phyloP scores from a whole-genome alignment of 30 jellyfish, hydroid and myxozoan species.

The Aurelia sp. region DNA sequence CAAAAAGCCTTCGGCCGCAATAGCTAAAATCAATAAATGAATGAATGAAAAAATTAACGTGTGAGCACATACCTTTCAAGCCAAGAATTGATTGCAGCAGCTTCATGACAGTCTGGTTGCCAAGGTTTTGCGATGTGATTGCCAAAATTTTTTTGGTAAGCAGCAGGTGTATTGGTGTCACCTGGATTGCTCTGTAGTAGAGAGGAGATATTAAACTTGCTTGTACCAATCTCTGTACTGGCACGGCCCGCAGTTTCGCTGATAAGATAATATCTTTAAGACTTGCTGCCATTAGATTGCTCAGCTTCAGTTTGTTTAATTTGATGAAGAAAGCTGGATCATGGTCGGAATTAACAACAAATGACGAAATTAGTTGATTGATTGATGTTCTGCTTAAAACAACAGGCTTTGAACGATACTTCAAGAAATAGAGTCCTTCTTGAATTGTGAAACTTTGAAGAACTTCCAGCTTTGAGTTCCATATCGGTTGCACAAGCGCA shows the following conservation, averaged over 20 bases:
- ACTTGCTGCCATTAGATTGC: constrained; percentile 18
- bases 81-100: constrained; percentile 19
- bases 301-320: neutral
- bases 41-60: neutral
- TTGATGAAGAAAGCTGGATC: constrained; percentile 25
- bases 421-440: constrained; percentile 9
- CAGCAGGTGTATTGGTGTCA: neutral
- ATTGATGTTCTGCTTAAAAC: neutral
- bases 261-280: neutral
- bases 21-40: no score
- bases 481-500: neutral
- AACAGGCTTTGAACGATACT: neutral
- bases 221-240: neutral
- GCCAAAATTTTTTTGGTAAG: neutral
- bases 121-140: neutral
- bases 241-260: neutral
- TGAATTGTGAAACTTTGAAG: constrained; percentile 17
- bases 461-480: neutral
- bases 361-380: neutral
- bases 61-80: constrained; percentile 19
- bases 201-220: constrained; percentile 6
- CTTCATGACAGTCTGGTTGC: constrained; percentile 16
- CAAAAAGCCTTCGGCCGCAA: no score
- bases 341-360: neutral
- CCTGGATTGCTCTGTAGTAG: neutral